Percentiles rank a stretch among this genome's conserved stretches.
phyloP scores from a whole-genome alignment of 1,140 invertebrate species.

The Agraylea sexmaculata region DNA sequence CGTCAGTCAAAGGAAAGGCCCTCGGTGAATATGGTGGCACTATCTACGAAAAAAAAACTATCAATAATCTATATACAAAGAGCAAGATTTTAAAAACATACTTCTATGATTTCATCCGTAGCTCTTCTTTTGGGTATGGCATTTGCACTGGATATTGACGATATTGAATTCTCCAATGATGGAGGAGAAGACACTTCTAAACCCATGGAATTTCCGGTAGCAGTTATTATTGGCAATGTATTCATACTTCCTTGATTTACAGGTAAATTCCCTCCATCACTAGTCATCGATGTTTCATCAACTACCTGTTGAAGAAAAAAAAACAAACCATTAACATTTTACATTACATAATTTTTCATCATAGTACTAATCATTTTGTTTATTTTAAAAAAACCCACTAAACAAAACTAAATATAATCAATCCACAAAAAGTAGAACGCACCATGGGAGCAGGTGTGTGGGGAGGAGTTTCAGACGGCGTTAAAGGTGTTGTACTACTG shows the following conservation, averaged over 20 bases:
- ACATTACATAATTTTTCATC: conserved; percentile 4
- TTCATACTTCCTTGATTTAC: no score
- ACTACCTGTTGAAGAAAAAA: conserved; percentile 4
- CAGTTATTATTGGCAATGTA: neutral
- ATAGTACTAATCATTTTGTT: neutral
- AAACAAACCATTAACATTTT: neutral
- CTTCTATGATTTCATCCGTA: neutral
- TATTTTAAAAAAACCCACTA: conserved; percentile 4
- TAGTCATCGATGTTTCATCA: conserved; percentile 21
- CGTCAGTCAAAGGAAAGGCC: conserved; percentile 61
- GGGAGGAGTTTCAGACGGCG: conserved; percentile 33
- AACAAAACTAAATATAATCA: neutral
- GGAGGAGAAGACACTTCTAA: conserved; percentile 2
- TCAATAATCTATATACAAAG: neutral
- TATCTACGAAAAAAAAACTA: conserved; percentile 25
- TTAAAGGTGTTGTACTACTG: conserved; percentile 52
- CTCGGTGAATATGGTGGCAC: conserved; percentile 59
- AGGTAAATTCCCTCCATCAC: no score
- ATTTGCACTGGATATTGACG: conserved; percentile 8
- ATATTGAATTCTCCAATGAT: conserved; percentile 1
- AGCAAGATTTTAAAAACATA: conserved; percentile 6
- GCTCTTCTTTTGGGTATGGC: conserved; percentile 34
- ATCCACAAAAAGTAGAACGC: neutral
- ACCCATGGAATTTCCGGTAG: neutral
- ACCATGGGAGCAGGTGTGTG: conserved; percentile 22